phyloP scores from a whole-genome alignment of 92 coral and sea anemone genomes.

The Paragorgia papillata region DNA sequence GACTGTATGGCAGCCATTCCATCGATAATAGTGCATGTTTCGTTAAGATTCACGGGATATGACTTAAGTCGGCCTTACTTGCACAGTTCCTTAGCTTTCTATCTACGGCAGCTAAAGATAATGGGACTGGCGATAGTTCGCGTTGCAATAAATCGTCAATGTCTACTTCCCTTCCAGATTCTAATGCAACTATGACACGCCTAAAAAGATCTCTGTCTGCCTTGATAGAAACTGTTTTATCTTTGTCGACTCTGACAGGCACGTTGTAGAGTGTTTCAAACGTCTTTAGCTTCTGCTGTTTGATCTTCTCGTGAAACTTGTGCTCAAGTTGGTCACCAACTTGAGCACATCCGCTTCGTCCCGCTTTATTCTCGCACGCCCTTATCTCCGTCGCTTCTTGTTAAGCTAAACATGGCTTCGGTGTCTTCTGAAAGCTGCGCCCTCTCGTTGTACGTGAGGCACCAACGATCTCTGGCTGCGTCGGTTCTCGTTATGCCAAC shows the following conservation, averaged over 20 bases:
- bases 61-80: constrained; percentile 60
- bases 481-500: constrained; percentile 66
- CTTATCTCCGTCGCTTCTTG: constrained; percentile 42
- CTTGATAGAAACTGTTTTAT: constrained; percentile 55
- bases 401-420: constrained; percentile 56
- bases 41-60: constrained; percentile 34
- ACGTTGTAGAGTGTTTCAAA: constrained; percentile 63
- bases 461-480: constrained; percentile 71
- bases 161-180: constrained; percentile 64
- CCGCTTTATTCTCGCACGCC: constrained; percentile 38
- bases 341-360: constrained; percentile 60
- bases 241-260: constrained; percentile 52
- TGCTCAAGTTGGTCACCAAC: constrained; percentile 26
- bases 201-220: constrained; percentile 65
- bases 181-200: constrained; percentile 62
- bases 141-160: constrained; percentile 46
- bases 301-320: constrained; percentile 57
- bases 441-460: constrained; percentile 61
- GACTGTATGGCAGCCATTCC: constrained; percentile 22
- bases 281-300: constrained; percentile 66
- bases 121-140: constrained; percentile 59
- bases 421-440: constrained; percentile 51
- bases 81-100: constrained; percentile 48
- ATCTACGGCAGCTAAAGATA: constrained; percentile 52
- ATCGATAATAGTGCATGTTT: constrained; percentile 49